A percentile compares a stretch with the other conserved stretches of the same genome.
phyloP scores from a whole-genome alignment of 2,888 invertebrate species.

The Phragmatobia fuliginosa region DNA sequence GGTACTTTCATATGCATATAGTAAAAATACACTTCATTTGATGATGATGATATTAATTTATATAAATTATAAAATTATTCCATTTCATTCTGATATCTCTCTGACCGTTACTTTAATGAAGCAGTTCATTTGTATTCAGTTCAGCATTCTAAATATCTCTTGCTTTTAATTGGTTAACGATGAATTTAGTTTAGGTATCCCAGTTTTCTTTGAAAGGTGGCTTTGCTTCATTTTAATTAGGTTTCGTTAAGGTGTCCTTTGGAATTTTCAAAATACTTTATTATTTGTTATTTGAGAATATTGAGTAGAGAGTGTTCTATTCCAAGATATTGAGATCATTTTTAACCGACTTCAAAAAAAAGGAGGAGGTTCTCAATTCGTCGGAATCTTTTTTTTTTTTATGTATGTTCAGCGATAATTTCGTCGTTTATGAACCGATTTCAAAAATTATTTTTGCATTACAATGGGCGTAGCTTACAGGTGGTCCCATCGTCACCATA shows the following conservation, averaged over 20 bases:
- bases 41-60: too few species aligned
- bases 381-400: too few species aligned
- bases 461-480: too few species aligned
- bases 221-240: conserved; percentile 2
- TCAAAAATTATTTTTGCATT: too few species aligned
- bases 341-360: too few species aligned
- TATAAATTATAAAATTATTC: background rate
- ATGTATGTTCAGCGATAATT: too few species aligned
- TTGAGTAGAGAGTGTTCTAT: background rate
- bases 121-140: conserved; percentile 4
- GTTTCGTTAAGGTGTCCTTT: background rate
- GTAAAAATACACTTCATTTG: too few species aligned
- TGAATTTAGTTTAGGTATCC: background rate
- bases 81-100: background rate
- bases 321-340: too few species aligned
- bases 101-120: background rate
- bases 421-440: too few species aligned
- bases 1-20: too few species aligned
- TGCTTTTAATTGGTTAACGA: conserved; percentile 2
- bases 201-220: background rate
- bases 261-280: background rate
- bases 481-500: too few species aligned
- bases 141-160: background rate
- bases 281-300: background rate
- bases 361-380: too few species aligned